Percentiles rank a stretch among this genome's conserved stretches.
These are phyloP conservation scores for Ameiurus melas DNA, from an alignment of 2,113 vertebrate species.

Conservation along the genomic window DNA sequence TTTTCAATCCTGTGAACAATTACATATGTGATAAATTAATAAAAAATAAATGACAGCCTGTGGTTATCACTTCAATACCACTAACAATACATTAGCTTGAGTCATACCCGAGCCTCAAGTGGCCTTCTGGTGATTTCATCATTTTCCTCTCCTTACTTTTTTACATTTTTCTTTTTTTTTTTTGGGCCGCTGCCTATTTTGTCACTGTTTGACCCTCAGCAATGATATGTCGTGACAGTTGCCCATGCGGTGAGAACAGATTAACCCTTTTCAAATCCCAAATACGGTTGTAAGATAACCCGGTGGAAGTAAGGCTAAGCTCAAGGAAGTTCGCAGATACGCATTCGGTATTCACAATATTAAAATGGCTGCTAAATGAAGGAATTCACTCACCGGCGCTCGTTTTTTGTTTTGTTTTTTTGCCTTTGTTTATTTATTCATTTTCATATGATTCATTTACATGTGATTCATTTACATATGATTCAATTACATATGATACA, in stretches of 20 bases:
- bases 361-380: not conserved
- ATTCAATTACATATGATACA: too few species aligned
- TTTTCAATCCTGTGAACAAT: not conserved
- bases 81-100: not conserved
- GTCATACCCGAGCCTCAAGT: not conserved
- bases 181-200: not conserved
- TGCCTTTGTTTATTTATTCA: too few species aligned
- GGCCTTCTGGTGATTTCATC: not conserved
- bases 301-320: not conserved
- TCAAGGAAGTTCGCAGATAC: not conserved
- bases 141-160: not conserved
- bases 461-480: too few species aligned
- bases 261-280: too few species aligned
- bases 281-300: not conserved
- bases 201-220: not conserved
- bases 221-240: not conserved
- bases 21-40: not conserved
- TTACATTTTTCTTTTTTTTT: not conserved
- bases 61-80: not conserved
- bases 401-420: too few species aligned
- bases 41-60: not conserved
- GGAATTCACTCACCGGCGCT: not conserved
- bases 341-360: not conserved
- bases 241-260: not conserved
- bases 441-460: too few species aligned